phyloP scores from a whole-genome alignment of 2,888 invertebrate genomes.

The Latrodectus hesperus region DNA sequence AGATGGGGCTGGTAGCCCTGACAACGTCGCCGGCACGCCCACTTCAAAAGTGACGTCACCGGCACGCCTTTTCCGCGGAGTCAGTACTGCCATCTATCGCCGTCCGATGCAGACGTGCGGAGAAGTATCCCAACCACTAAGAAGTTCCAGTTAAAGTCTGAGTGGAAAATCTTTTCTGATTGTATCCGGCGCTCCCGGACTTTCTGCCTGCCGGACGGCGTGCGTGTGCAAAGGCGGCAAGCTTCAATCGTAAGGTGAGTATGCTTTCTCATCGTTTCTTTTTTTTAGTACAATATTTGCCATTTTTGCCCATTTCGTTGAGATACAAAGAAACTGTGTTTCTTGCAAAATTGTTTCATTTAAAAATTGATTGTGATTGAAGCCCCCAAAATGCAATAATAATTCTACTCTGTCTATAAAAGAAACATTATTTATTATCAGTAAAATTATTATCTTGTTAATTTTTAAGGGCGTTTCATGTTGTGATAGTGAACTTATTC shows the following conservation, averaged over 20 bases:
- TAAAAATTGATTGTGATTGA: too few species aligned
- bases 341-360: too few species aligned
- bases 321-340: too few species aligned
- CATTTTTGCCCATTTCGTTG: too few species aligned
- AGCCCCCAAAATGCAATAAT: too few species aligned
- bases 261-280: neutral
- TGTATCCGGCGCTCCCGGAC: constrained; percentile 58
- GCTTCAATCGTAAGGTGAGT: constrained; percentile 46
- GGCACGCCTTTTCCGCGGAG: constrained; percentile 24
- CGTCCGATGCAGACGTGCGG: constrained; percentile 17
- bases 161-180: constrained; percentile 47
- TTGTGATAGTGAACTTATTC: too few species aligned
- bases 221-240: constrained; percentile 50
- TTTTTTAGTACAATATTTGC: too few species aligned
- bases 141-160: constrained; percentile 17
- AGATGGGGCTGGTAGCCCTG: constrained; percentile 54
- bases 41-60: constrained; percentile 12
- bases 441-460: too few species aligned
- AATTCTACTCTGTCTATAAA: too few species aligned
- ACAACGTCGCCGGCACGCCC: constrained; percentile 37
- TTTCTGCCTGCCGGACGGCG: constrained; percentile 39
- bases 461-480: too few species aligned
- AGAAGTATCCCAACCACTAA: constrained; percentile 49
- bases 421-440: too few species aligned
- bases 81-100: constrained; percentile 45